A percentile compares a stretch with the other conserved stretches of the same genome.
phyloP scores from a whole-genome alignment of 2,797 vertebrate species.

The Hemitrygon akajei region DNA sequence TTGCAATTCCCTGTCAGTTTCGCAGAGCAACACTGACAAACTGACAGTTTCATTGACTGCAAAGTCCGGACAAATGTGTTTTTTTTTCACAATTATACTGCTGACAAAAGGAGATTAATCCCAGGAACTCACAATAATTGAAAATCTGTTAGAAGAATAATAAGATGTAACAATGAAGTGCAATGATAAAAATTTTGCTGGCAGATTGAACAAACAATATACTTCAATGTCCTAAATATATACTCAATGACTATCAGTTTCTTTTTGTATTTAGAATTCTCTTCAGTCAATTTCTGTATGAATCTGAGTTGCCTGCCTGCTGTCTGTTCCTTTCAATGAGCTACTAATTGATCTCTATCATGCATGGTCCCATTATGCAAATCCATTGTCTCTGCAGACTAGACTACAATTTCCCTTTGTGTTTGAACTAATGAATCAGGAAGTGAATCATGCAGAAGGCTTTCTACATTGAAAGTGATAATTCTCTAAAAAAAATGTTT shows the following conservation, averaged over 20 bases:
- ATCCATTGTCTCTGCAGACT: background rate
- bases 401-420: slow-evolving; percentile 9
- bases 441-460: background rate
- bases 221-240: background rate
- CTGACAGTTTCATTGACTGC: too few relatives aligned
- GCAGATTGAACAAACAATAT: background rate
- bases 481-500: background rate
- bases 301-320: background rate
- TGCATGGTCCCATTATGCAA: background rate
- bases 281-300: background rate
- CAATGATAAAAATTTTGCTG: background rate
- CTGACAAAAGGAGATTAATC: background rate
- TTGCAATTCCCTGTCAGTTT: too few relatives aligned
- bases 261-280: background rate
- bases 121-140: background rate
- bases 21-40: too few relatives aligned
- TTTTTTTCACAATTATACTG: background rate
- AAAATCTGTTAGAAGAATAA: background rate
- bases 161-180: background rate
- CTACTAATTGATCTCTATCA: slow-evolving; percentile 2
- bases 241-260: background rate
- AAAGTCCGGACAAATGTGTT: too few relatives aligned
- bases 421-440: background rate
- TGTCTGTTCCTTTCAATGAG: background rate
- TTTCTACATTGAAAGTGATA: background rate